phyloP scores from a whole-genome alignment of 92 coral and sea anemone genomes.

The Zoanthus solanderi region DNA sequence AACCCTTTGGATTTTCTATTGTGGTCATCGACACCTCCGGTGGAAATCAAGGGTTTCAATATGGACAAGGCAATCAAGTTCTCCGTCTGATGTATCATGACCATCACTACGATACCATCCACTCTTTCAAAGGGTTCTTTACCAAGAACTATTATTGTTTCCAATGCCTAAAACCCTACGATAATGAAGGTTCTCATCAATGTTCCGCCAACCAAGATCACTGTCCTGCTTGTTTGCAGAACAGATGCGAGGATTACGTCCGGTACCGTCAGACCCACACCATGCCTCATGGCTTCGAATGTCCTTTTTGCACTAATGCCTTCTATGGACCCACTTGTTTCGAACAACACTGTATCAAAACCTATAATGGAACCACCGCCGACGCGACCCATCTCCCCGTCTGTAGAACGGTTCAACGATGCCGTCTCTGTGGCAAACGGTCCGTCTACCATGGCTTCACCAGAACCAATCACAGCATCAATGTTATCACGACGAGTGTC shows the following conservation, averaged over 20 bases:
- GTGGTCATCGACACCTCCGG: neutral
- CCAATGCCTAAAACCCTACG: neutral
- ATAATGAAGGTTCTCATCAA: neutral
- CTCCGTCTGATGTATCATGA: neutral
- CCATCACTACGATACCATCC: neutral
- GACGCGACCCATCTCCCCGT: neutral
- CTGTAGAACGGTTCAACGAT: neutral
- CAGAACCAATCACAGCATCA: neutral
- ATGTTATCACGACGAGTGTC: too few species aligned
- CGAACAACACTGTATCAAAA: neutral
- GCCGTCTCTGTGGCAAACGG: neutral
- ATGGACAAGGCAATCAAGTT: neutral
- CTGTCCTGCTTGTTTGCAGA: neutral
- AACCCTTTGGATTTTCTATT: neutral
- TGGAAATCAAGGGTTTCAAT: neutral
- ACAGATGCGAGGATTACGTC: neutral
- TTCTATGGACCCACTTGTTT: conserved; percentile 6
- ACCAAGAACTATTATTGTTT: neutral
- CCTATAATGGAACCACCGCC: neutral
- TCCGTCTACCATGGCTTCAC: neutral
- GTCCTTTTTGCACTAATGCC: neutral
- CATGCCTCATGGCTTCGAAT: neutral
- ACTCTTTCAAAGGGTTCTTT: neutral
- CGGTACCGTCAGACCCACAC: neutral
- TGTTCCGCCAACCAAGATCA: neutral